Evolutionary conservation across 1,140 invertebrate genomes (phyloP).

Genomic region (Octopus sinensis): DNA sequence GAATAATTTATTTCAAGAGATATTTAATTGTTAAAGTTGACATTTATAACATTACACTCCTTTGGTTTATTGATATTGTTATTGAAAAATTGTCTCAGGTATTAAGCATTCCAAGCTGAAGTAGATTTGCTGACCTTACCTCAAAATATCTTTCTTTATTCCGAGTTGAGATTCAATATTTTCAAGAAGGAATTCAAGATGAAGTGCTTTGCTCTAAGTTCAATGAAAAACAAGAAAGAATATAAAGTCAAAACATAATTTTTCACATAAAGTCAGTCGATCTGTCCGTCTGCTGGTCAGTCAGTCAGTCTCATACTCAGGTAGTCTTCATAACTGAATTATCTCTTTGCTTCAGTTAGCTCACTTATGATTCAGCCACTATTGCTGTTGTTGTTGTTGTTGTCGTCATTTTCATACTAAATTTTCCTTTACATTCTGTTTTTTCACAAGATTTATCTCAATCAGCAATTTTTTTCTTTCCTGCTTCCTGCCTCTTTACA

Average conservation of each 20-base stretch:
- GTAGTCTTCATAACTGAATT: neutral
- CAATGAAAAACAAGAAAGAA: neutral
- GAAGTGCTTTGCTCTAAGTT: neutral
- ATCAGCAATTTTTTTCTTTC: too few relatives aligned
- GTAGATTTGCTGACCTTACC: neutral
- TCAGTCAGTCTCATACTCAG: neutral
- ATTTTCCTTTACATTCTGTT: too few relatives aligned
- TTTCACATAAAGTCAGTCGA: too few relatives aligned
- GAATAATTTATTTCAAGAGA: too few relatives aligned
- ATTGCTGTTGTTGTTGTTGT: neutral
- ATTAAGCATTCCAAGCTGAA: too few relatives aligned
- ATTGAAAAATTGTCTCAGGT: too few relatives aligned
- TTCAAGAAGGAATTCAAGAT: neutral
- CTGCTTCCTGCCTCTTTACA: too few relatives aligned
- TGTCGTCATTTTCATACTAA: neutral
- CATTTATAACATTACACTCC: too few relatives aligned
- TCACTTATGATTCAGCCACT: neutral
- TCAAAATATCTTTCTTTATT: conserved; percentile 1
- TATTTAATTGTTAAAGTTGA: too few relatives aligned
- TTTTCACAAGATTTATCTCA: too few relatives aligned
- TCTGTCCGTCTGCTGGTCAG: neutral
- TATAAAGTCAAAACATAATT: neutral
- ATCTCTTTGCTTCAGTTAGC: neutral
- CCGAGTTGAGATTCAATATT: conserved; percentile 6
- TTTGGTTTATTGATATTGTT: too few relatives aligned